A percentile compares a stretch with the other conserved stretches of the same genome.
Conservation (phyloP, 2,113 vertebrate genomes). For the Mobula hypostoma region DNA sequence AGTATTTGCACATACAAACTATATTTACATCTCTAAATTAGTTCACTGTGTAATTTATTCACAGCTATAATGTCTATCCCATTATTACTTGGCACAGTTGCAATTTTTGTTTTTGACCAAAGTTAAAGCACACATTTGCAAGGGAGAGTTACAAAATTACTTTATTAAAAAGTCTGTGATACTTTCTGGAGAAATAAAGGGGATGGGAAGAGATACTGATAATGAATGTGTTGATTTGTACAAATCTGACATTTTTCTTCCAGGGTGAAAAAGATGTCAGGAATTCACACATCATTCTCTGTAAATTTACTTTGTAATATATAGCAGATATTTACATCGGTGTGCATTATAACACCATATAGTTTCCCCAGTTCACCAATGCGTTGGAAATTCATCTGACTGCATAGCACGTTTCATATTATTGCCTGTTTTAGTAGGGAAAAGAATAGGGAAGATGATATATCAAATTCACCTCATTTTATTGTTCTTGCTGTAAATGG, state of each 20-base stretch:
- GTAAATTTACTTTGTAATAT: conserved; percentile 94
- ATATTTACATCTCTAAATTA: conserved; percentile 17
- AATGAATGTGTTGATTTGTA: conserved; percentile 13
- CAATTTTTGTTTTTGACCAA: background rate
- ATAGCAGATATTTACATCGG: conserved; percentile 90
- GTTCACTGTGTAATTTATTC: conserved; percentile 14
- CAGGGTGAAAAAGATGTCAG: conserved; percentile 50
- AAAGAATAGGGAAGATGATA: conserved; percentile 53
- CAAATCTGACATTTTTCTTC: conserved; percentile 30
- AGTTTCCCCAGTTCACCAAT: conserved; percentile 68
- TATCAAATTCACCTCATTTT: conserved; percentile 55
- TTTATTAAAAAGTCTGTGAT: conserved; percentile 38
- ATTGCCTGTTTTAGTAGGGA: conserved; percentile 78
- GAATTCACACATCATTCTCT: conserved; percentile 55
- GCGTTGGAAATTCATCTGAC: conserved; percentile 83
- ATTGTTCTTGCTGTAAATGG: conserved; percentile 48
- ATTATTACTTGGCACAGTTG: background rate
- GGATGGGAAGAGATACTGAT: background rate
- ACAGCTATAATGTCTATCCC: background rate
- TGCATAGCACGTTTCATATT: conserved; percentile 96
- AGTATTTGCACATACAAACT: conserved; percentile 27
- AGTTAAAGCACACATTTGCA: conserved; percentile 27
- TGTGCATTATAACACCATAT: conserved; percentile 85
- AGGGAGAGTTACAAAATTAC: conserved; percentile 37
- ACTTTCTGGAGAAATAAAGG: conserved; percentile 28